Evolutionary conservation across 2,113 vertebrate species (phyloP), one percentile per base, ranked within the genome.

Genomic region (Spea bombifrons): DNA sequence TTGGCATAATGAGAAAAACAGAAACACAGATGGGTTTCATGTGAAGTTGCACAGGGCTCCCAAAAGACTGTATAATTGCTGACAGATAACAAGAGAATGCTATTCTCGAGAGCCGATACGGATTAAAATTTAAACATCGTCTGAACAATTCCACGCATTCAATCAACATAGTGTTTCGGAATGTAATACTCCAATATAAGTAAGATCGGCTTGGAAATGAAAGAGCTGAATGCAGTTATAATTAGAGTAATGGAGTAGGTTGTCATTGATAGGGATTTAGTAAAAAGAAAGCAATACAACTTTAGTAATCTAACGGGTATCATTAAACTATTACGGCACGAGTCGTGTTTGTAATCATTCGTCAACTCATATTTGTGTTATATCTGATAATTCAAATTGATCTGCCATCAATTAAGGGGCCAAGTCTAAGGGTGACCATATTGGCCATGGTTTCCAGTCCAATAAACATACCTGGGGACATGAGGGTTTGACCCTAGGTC

Each of bases 121-220:
- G 88, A 90, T 88, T 88, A 88, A 91, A 89, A 80, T 87, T 86
- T 90, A 86, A 92, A 87, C 82, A 86, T 83, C 7, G 6, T 71
- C 66, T 73, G 70, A 89, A 71, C 48, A 3, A 85, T 76, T 50
- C 70, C 80, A 82, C 71, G 74, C 48, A 76, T 48, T 82, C 83
- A 75, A 73, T 73, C 77, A 84, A 81, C 5, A 50, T 3, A 76
- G 76, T 69, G 81, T 82, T 69, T 81, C 81, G n/a, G 48, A 64
- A 86, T 5, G 3, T 74, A 61, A 46, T 71, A 57, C 13, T 53
- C 72, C 82, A 84, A 81, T 70, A 80, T 44, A 83, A 77, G 77
- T 47, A 17, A 44, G 49, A 73, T 73, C 43, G 73, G 81, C 69
- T 73, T 76, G 30, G 44, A 67, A 78, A 66, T 43, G 68, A 71